Conservation (phyloP, 2,888 invertebrate species). For the Cryptus armator region DNA sequence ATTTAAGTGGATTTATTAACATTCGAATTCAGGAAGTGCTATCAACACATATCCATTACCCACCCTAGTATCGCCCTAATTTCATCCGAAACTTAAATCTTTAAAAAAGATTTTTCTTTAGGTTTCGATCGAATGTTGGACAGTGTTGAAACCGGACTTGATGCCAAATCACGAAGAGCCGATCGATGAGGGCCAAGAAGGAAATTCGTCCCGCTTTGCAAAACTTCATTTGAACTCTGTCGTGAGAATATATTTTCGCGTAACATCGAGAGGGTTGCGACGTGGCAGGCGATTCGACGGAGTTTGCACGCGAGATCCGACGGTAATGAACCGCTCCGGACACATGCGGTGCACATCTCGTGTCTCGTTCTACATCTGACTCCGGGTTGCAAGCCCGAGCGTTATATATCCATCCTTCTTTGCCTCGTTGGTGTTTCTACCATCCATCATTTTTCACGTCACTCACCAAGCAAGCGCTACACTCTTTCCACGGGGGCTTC, state of each 20-base stretch:
- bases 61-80: background rate
- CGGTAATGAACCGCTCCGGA: constrained; percentile 34
- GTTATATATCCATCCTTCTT: background rate
- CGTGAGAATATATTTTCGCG: constrained; percentile 6
- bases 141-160: background rate
- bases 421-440: constrained; percentile 6
- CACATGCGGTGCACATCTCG: constrained; percentile 25
- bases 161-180: background rate
- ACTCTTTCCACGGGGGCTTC: constrained; percentile 24
- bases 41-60: background rate
- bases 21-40: background rate
- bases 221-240: constrained; percentile 13
- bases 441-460: constrained; percentile 41
- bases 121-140: background rate
- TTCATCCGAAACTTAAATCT: too few species aligned
- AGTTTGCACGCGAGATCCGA: constrained; percentile 30
- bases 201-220: constrained; percentile 12
- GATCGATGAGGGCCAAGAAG: background rate
- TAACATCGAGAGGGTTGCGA: background rate
- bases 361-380: constrained; percentile 17
- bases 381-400: background rate
- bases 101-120: too few species aligned
- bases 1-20: background rate
- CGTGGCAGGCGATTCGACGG: constrained; percentile 1
- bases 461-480: constrained; percentile 8